Evolutionary conservation across 2,888 invertebrate species (phyloP), one percentile per base, ranked within the genome.

Genomic region (Drosophila aldrichi): DNA sequence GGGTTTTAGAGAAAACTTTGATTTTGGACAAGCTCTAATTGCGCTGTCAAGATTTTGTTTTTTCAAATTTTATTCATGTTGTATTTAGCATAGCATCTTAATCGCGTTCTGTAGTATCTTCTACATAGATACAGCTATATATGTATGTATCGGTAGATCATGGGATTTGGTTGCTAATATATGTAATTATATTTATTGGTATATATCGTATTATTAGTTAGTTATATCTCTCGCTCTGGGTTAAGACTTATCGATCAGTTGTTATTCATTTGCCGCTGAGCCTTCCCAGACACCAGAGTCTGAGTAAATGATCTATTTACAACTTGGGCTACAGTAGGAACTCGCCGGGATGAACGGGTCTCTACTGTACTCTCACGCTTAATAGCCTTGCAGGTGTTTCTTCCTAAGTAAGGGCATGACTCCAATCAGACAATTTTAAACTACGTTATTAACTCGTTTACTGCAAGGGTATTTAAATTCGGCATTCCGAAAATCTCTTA

Each of bases 271-370:
- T 63, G 36, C 49, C 43, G 48, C 43, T 49, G 32, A 29, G 16
- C 0, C n/a, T 48, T 20, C 59, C 51, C 58, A 43, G 54, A 32
- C 40, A n/a, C 22, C 49, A 34, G 51, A n/a, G 20, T 55, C 49
- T 40, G 43, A 36, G 38, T 25, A 63, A 52, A 48, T 68, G 64
- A 77, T 68, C 70, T 79, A 78, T 81, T 69, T 79, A 81, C 78
- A 79, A 69, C 70, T 70, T 59, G 41, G 46, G 40, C 41, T 58
- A 57, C 72, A 69, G 75, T 48, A 36, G 46, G 22, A 10, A 25
- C 40, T 55, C 54, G 41, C 48, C 43, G 36, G 6, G 16, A 22
- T n/a, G 41, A 36, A 43, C 22, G 59, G 57, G 61, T 56, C 51
- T 58, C 29, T 25, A 56, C 61, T 69, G 60, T 65, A 65, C 75